Percentiles rank a stretch among this genome's conserved stretches.
phyloP scores from a whole-genome alignment of 2,113 vertebrate genomes.

The Synodontis membranacea region DNA sequence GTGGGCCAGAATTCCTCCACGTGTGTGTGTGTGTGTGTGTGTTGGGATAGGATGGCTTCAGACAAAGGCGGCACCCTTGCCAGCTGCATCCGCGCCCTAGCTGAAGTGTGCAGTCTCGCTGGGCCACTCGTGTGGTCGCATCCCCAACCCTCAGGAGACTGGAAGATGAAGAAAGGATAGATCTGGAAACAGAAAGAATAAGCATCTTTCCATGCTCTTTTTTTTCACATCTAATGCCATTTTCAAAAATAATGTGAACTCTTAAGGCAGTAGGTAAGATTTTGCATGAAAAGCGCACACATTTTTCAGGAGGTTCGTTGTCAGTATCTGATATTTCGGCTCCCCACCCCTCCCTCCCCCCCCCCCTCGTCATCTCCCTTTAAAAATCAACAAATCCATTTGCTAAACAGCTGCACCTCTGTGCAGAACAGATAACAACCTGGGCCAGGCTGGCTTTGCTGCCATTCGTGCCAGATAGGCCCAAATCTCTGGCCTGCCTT shows the following conservation, averaged over 20 bases:
- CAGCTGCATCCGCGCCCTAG: conserved; percentile 65
- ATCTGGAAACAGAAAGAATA: conserved; percentile 61
- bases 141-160: conserved; percentile 83
- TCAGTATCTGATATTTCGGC: conserved; percentile 98
- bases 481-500: conserved; percentile 96
- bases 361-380: conserved; percentile 88
- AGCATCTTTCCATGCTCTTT: conserved; percentile 68
- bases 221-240: conserved; percentile 77
- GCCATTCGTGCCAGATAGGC: conserved; percentile 98
- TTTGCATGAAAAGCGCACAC: conserved; percentile 78
- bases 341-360: conserved; percentile 67
- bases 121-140: conserved; percentile 42
- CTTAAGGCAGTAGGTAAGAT: conserved; percentile 83
- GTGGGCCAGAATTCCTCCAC: conserved; percentile 77
- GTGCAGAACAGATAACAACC: conserved; percentile 99
- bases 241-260: conserved; percentile 79
- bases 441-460: conserved; percentile 97
- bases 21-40: conserved; percentile 48
- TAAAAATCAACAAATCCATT: conserved; percentile 99
- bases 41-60: conserved; percentile 64
- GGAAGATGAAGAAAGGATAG: conserved; percentile 91
- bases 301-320: conserved; percentile 87
- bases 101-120: conserved; percentile 65
- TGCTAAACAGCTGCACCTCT: conserved; percentile 99
- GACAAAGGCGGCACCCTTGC: conserved; percentile 75